phyloP scores from a whole-genome alignment of 2,888 invertebrate genomes.

The Limnephilus rhombicus region DNA sequence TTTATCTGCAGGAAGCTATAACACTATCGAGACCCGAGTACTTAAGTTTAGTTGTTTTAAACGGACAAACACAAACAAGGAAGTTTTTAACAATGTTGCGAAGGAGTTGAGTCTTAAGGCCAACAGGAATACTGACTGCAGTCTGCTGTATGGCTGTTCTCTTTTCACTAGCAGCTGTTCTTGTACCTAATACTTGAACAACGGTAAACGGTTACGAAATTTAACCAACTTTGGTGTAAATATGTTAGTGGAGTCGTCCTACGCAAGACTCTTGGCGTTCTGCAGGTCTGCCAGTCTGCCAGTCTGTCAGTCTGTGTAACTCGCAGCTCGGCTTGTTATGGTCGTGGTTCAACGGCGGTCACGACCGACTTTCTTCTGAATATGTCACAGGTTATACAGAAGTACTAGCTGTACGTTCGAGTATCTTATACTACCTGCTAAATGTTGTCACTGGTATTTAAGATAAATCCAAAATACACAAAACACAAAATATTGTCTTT shows the following conservation, averaged over 20 bases:
- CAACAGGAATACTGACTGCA: not conserved
- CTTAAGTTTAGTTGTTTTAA: conserved; percentile 5
- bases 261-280: conserved; percentile 14
- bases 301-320: not conserved
- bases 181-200: conserved; percentile 25
- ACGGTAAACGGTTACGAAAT: conserved; percentile 42
- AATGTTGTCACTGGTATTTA: not conserved
- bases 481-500: not conserved
- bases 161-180: conserved; percentile 27
- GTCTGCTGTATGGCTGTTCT: conserved; percentile 6
- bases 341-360: conserved; percentile 25
- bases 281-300: not conserved
- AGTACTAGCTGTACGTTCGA: not conserved
- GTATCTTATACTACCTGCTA: not conserved
- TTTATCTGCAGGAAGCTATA: conserved; percentile 28
- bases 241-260: conserved; percentile 26
- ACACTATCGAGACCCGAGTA: not conserved
- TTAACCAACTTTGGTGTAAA: conserved; percentile 29
- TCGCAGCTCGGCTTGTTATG: conserved; percentile 9
- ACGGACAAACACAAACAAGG: not conserved
- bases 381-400: conserved; percentile 24
- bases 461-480: not conserved
- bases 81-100: not conserved
- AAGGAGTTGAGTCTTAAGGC: not conserved
- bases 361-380: conserved; percentile 44